Base-by-base conservation (phyloP, 1,140 invertebrate species). In the Heterodera carotae region DNA sequence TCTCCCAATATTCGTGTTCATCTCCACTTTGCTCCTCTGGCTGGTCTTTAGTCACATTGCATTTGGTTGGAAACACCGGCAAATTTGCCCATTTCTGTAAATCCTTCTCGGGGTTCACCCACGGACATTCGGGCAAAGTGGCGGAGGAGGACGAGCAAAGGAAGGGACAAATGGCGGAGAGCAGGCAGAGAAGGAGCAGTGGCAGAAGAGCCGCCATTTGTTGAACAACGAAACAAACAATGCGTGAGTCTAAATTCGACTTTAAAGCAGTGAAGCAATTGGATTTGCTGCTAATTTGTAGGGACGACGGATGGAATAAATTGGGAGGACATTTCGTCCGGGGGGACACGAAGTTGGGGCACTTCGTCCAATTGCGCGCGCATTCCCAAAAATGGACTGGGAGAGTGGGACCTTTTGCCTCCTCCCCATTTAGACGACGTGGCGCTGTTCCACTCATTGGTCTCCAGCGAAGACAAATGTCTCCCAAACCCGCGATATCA, bases 71-170 rank as follows among this genome's bases (percentile, higher is more conserved):
- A 25, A 36, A 68, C n/a, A 62, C 56, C n/a, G 72, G 56, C 64
- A 74, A 34, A 59, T 74, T 36, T 56, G 75, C 60, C 82, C 82
- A 83, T 69, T 77, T 73, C 29, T 82, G 60, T 36, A 83, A 33
- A 15, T 84, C 75, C 34, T 84, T 64, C 10, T 75, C 39, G 2
- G 82, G 82, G 53, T 83, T 59, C 34, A 83, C 81, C 56, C 76
- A 82, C 39, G 69, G 74, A 69, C 82, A 83, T 82, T 84, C 82
- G 8, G 82, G 83, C 36, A 83, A 39, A 15, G 10, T 18, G 31
- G 31, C 27, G 34, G 43, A 27, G 64, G 27, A 12, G 39, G 39
- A 43, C 6, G 39, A 12, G 39, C 62, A 34, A 34, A 34, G 12
- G n/a, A 29, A 33, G 29, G 62, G 25, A 18, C 8, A 29, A 34